Conservation (phyloP, 1,140 invertebrate species). For the Centruroides sculpturatus region DNA sequence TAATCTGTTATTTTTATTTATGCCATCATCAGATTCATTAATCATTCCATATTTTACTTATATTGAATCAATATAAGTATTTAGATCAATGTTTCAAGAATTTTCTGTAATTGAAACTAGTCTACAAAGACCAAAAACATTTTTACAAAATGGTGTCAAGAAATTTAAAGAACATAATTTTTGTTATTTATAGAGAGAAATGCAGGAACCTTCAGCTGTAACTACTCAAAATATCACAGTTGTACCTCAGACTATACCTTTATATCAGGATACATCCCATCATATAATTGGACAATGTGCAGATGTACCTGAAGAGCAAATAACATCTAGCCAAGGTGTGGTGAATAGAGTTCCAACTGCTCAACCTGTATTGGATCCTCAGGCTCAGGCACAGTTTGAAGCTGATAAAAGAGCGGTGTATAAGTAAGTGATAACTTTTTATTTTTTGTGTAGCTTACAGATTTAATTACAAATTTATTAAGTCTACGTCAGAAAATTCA, state of each 20-base stretch:
- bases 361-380: constrained; percentile 5
- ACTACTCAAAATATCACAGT: constrained; percentile 4
- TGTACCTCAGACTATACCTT: constrained; percentile 1
- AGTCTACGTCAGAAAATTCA: neutral
- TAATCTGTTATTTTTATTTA: too few relatives aligned
- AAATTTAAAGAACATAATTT: constrained; percentile 1
- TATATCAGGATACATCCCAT: constrained; percentile 2
- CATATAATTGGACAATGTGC: constrained; percentile 14
- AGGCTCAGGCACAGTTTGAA: constrained; percentile 60
- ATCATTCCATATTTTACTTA: too few relatives aligned
- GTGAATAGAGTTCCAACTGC: too few relatives aligned
- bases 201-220: constrained; percentile 16
- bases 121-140: too few relatives aligned
- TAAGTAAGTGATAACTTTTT: constrained; percentile 40
- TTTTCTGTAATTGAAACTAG: too few relatives aligned
- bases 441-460: neutral
- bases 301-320: constrained; percentile 5
- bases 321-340: too few relatives aligned
- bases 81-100: too few relatives aligned
- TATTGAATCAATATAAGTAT: too few relatives aligned
- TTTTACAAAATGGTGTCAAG: too few relatives aligned
- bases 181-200: constrained; percentile 7
- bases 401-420: constrained; percentile 74
- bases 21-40: too few relatives aligned
- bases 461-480: neutral